Evolutionary conservation across 2,797 vertebrate genomes (phyloP), one percentile per base, ranked within the genome.

Genomic region (Adrianichthys oophorus): DNA sequence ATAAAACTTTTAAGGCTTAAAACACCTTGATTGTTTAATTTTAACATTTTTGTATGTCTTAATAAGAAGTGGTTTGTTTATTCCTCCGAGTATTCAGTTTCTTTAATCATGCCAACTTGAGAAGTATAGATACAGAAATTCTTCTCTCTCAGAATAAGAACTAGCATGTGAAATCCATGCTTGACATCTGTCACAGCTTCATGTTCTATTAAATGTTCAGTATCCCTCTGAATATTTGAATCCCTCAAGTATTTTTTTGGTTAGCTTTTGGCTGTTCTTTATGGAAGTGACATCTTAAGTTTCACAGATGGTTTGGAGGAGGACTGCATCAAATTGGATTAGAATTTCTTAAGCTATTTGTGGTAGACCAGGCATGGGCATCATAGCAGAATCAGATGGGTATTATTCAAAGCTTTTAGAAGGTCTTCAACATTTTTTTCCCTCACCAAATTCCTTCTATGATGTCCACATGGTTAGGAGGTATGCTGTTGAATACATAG

Each of bases 251-350:
- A 2, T 71, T 68, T 52, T 62, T 40, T 44, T 37, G 48, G 26
- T 52, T 75, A n/a, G 77, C 62, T 60, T 67, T 62, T 74, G 66
- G 63, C 74, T 62, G 50, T 3, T 40, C 44, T 79, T 74, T 77
- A 70, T 68, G 49, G 63, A 85, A 65, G 67, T 82, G 72, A 80
- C 84, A 83, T 70, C 70, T 73, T 62, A 23, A 48, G 73, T 85
- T 85, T 82, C 85, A 85, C 41, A 70, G 71, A 45, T 55, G 72
- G 56, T 72, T 75, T 18, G 60, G 59, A 76, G 55, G 65, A 78
- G 32, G 49, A 52, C 61, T 12, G 70, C 58, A 52, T 66, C 32
- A 79, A 84, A 86, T 80, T 60, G 80, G 79, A 87, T 87, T 85
- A 72, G 47, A 64, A 74, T 76, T 72, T 78, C 46, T 83, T 6